Conservation (phyloP, 2,797 vertebrate species). For the Sebastes matsubarae region DNA sequence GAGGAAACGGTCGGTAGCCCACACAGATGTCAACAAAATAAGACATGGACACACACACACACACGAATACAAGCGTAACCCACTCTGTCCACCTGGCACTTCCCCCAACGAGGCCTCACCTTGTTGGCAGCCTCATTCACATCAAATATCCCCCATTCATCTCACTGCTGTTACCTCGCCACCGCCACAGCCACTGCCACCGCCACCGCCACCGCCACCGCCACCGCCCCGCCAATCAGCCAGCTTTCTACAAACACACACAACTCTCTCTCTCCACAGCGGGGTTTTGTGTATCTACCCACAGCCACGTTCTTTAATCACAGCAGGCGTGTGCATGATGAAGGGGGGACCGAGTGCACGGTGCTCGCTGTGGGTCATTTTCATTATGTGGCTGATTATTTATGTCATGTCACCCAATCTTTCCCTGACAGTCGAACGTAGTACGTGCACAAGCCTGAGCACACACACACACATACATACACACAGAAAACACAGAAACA, state of each 20-base stretch:
- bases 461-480: not conserved
- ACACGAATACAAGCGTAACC: conserved; percentile 6
- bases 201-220: not conserved
- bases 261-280: not conserved
- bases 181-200: not conserved
- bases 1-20: conserved; percentile 22
- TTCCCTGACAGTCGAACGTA: conserved; percentile 30
- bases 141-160: conserved; percentile 42
- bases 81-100: conserved; percentile 7
- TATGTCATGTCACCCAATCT: conserved; percentile 48
- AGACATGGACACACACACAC: conserved; percentile 25
- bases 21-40: conserved; percentile 29
- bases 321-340: conserved; percentile 54
- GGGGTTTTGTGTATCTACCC: conserved; percentile 36
- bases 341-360: conserved; percentile 28
- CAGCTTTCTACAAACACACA: conserved; percentile 32
- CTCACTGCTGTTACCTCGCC: conserved; percentile 22
- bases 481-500: conserved; percentile 20
- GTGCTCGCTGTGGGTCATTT: conserved; percentile 65
- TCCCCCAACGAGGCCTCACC: conserved; percentile 30
- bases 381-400: conserved; percentile 65
- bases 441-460: conserved; percentile 27
- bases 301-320: conserved; percentile 59
- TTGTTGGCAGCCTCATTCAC: conserved; percentile 43
- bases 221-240: conserved; percentile 5